phyloP scores from a whole-genome alignment of 2,888 invertebrate genomes.

The Fragum fragum region DNA sequence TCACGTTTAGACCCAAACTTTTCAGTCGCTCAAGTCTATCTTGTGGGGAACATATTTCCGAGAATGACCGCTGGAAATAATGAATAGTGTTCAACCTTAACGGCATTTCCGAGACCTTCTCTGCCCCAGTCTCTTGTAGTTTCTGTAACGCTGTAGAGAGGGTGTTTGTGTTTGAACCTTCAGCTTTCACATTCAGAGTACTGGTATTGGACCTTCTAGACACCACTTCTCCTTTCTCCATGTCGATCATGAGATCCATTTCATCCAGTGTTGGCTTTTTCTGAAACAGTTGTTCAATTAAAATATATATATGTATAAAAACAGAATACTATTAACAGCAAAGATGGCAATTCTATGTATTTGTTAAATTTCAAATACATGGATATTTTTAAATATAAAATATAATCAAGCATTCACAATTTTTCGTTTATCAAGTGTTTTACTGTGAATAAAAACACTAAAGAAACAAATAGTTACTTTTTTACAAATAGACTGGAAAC shows the following conservation, averaged over 20 bases:
- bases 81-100: background rate
- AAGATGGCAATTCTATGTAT: too few species aligned
- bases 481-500: too few species aligned
- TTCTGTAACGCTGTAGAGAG: background rate
- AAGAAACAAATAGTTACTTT: too few species aligned
- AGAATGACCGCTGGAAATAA: slow-evolving; percentile 11
- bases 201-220: slow-evolving; percentile 17
- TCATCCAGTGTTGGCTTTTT: slow-evolving; percentile 65
- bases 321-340: too few species aligned
- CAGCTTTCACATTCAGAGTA: background rate
- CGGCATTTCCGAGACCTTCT: background rate
- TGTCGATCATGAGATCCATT: slow-evolving; percentile 67
- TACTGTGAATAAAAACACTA: too few species aligned
- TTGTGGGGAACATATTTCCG: slow-evolving; percentile 24
- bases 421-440: too few species aligned
- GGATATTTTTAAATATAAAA: too few species aligned
- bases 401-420: too few species aligned
- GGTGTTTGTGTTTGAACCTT: background rate
- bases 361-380: too few species aligned
- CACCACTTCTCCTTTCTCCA: slow-evolving; percentile 68
- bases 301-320: too few species aligned
- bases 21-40: slow-evolving; percentile 20
- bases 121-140: slow-evolving; percentile 5
- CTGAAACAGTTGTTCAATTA: too few species aligned
- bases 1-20: slow-evolving; percentile 13